Evolutionary conservation across 2,797 vertebrate species (phyloP).

Genomic region (Pseudocheirus occidentalis): DNA sequence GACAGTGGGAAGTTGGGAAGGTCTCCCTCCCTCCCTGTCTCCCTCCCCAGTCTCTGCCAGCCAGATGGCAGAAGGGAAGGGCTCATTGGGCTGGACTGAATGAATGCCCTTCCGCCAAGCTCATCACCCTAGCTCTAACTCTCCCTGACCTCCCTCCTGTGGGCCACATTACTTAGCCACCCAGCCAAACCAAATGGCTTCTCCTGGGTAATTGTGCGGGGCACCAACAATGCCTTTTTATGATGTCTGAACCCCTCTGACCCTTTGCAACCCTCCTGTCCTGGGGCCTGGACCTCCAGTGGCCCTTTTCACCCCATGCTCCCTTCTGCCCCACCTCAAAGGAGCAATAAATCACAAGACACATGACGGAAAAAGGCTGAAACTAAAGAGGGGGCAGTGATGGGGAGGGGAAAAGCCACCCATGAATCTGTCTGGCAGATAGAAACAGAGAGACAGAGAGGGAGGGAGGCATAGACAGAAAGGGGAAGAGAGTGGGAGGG

Average conservation of each 20-base stretch:
- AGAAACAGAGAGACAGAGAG: neutral
- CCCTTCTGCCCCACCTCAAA: constrained; percentile 68
- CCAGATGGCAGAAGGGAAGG: constrained; percentile 68
- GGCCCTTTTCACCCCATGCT: constrained; percentile 57
- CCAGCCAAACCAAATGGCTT: constrained; percentile 77
- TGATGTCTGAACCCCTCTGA: constrained; percentile 88
- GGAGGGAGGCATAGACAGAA: neutral
- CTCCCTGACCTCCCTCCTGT: constrained; percentile 61
- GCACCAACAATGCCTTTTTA: constrained; percentile 82
- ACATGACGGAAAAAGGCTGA: constrained; percentile 74
- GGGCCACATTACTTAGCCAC: constrained; percentile 75
- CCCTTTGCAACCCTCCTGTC: constrained; percentile 80
- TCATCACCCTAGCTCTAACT: constrained; percentile 47
- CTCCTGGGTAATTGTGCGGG: constrained; percentile 80
- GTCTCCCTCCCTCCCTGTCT: constrained; percentile 38
- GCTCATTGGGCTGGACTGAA: constrained; percentile 65
- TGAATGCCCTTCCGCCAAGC: neutral
- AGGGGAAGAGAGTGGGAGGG: neutral
- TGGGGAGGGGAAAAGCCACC: neutral
- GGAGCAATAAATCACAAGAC: constrained; percentile 89
- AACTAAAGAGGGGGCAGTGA: neutral
- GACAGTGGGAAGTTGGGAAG: neutral
- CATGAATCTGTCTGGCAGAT: neutral
- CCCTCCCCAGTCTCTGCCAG: constrained; percentile 64
- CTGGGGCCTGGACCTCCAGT: constrained; percentile 67